Percentiles rank a stretch among this genome's conserved stretches.
phyloP scores from a whole-genome alignment of 2,888 invertebrate species.

The Alitta virens region DNA sequence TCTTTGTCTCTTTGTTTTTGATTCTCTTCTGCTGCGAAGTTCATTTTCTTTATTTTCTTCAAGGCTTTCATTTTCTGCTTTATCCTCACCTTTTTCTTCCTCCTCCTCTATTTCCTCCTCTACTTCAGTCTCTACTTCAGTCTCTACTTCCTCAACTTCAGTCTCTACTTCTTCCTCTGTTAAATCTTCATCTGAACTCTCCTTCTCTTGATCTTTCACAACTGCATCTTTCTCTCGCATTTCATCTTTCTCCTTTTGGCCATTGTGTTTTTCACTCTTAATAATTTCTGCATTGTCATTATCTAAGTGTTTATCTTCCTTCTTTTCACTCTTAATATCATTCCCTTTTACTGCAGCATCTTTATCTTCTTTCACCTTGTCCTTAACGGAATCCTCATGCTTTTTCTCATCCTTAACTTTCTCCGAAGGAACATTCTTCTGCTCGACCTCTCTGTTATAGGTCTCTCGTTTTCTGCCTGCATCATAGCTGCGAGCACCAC shows the following conservation, averaged over 20 bases:
- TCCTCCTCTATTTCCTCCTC: background rate
- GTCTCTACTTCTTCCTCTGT: background rate
- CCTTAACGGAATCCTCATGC: background rate
- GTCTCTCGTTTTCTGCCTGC: background rate
- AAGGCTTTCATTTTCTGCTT: conserved; percentile 1
- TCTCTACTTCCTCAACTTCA: background rate
- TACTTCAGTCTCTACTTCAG: background rate
- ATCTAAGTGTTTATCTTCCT: background rate
- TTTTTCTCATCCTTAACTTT: background rate
- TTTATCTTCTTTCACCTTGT: background rate
- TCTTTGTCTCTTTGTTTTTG: background rate
- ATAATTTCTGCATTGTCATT: background rate
- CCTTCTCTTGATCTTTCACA: background rate
- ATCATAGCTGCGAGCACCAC: too few relatives aligned
- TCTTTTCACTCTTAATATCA: background rate
- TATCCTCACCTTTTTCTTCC: background rate
- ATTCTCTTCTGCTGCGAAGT: background rate
- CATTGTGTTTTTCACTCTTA: background rate
- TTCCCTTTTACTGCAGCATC: background rate
- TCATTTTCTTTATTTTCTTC: background rate
- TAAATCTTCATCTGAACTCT: background rate
- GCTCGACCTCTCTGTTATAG: background rate
- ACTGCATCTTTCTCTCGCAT: background rate
- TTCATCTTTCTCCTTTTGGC: background rate
- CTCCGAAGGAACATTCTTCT: background rate